Evolutionary conservation across 2,888 invertebrate species (phyloP).

Genomic region (Aquatica leii): DNA sequence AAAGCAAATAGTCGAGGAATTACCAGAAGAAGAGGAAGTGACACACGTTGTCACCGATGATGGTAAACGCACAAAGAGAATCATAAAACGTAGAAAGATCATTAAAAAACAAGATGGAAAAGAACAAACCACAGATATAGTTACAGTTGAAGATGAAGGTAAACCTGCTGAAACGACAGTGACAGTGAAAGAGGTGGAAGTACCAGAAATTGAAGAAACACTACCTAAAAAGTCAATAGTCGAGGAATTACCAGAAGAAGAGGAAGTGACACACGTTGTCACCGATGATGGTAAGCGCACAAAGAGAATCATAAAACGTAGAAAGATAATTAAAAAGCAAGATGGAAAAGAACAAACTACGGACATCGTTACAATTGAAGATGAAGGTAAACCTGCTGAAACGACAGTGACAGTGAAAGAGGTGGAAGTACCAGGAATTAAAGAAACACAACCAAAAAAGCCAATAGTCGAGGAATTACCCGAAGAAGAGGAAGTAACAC

Average conservation of each 20-base stretch:
- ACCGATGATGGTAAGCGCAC: neutral
- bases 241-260: neutral
- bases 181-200: neutral
- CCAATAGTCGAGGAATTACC: neutral
- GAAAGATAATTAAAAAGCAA: slow-evolving; percentile 54
- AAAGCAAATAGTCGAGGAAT: neutral
- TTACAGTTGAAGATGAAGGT: neutral
- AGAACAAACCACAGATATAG: neutral
- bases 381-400: neutral
- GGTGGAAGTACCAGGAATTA: neutral
- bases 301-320: neutral
- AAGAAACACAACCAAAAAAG: neutral
- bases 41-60: neutral
- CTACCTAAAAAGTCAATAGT: neutral
- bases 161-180: slow-evolving; percentile 2
- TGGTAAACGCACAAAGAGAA: slow-evolving; percentile 2
- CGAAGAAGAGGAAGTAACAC: neutral
- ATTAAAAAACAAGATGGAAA: neutral
- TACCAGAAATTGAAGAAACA: neutral
- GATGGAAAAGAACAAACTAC: slow-evolving; percentile 57
- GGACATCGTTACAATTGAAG: slow-evolving; percentile 42
- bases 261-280: neutral
- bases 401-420: neutral
- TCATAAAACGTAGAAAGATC: neutral
- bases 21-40: neutral